These are phyloP conservation scores for Heliconius congener DNA, from an alignment of 1,140 invertebrate genomes.

Conservation along the genomic window DNA sequence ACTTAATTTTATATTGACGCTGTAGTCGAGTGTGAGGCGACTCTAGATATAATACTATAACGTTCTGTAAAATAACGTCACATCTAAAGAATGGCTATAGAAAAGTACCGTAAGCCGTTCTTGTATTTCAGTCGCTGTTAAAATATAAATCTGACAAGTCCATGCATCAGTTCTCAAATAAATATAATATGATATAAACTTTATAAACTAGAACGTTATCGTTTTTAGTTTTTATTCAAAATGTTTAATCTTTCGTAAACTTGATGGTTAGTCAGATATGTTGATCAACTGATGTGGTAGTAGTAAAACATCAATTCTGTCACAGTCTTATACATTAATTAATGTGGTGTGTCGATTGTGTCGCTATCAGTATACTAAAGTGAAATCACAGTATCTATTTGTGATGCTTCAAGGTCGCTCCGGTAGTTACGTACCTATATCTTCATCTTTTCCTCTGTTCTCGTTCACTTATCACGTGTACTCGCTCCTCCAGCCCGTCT, in stretches of 20 bases:
- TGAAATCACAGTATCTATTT: slow-evolving; percentile 65
- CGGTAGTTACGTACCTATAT: slow-evolving; percentile 41
- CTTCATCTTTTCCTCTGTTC: slow-evolving; percentile 48
- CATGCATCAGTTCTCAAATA: slow-evolving; percentile 6
- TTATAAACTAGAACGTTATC: background rate
- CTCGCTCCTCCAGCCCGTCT: slow-evolving; percentile 79
- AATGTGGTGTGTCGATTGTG: slow-evolving; percentile 58
- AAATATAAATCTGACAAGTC: slow-evolving; percentile 11
- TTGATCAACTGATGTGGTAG: slow-evolving; percentile 52
- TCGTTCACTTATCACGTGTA: slow-evolving; percentile 78
- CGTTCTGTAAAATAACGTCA: slow-evolving; percentile 12
- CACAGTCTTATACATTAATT: slow-evolving; percentile 74
- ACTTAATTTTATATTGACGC: slow-evolving; percentile 10
- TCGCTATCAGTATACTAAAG: slow-evolving; percentile 38
- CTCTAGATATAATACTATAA: background rate
- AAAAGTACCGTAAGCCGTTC: background rate
- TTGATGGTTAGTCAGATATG: slow-evolving; percentile 52
- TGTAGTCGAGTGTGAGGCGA: background rate
- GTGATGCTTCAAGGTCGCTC: slow-evolving; percentile 48
- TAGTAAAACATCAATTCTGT: slow-evolving; percentile 75
- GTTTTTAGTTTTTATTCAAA: background rate
- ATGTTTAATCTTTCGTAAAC: background rate
- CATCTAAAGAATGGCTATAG: slow-evolving; percentile 4
- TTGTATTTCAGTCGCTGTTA: slow-evolving; percentile 8
- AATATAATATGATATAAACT: background rate